Evolutionary conservation across 2,113 vertebrate species (phyloP).

Genomic region (Archilochus colubris): DNA sequence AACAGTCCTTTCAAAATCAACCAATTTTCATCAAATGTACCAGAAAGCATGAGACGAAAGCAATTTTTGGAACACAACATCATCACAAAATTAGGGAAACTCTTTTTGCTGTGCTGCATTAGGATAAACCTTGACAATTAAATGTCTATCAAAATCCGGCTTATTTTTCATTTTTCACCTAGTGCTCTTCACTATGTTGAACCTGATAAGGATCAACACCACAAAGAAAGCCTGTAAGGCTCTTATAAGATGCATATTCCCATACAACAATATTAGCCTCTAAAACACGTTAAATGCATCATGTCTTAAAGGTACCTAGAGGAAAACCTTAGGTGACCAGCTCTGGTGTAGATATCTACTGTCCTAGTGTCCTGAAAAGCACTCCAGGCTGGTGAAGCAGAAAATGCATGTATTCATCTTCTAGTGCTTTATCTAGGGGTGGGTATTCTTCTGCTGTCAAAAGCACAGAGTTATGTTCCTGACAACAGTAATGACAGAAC

Average conservation of each 20-base stretch:
- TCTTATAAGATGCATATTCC: not conserved
- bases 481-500: not conserved
- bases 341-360: not conserved
- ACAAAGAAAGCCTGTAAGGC: not conserved
- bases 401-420: not conserved
- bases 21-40: not conserved
- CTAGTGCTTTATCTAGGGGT: not conserved
- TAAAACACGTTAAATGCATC: not conserved
- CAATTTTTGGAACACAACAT: not conserved
- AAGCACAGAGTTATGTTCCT: not conserved
- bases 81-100: not conserved
- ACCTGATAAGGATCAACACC: not conserved
- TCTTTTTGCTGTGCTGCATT: not conserved
- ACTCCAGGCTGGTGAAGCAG: not conserved
- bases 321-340: not conserved
- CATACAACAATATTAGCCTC: not conserved
- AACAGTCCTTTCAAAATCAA: not conserved
- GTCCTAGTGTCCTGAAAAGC: not conserved
- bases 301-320: not conserved
- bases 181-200: not conserved
- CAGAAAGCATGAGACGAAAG: not conserved
- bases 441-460: slow-evolving; percentile 1
- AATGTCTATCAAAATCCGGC: not conserved
- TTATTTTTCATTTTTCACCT: not conserved
- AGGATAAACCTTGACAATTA: not conserved